phyloP scores from a whole-genome alignment of 2,113 vertebrate genomes.

The Cygnus buccinator region DNA sequence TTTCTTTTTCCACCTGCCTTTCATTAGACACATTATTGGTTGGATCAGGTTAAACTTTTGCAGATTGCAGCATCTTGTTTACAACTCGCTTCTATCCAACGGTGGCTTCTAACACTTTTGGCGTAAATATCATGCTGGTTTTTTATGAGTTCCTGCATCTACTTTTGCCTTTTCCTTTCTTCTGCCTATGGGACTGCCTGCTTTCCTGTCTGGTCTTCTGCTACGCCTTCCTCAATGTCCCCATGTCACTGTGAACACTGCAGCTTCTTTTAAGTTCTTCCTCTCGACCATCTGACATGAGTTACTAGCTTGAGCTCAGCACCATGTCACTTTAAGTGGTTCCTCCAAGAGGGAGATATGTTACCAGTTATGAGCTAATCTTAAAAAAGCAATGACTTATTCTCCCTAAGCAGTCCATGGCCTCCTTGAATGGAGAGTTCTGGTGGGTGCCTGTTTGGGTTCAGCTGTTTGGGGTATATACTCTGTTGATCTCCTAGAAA shows the following conservation, averaged over 20 bases:
- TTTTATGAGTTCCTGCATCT: background rate
- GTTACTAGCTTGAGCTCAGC: background rate
- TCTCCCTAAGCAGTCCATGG: background rate
- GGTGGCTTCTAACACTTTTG: background rate
- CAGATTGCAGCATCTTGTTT: background rate
- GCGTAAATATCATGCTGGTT: background rate
- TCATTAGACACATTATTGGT: background rate
- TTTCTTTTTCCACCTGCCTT: background rate
- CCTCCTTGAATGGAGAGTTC: background rate
- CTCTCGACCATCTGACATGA: background rate
- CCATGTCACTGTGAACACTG: accelerated
- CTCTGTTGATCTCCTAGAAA: background rate
- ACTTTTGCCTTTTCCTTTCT: background rate
- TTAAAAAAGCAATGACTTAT: accelerated
- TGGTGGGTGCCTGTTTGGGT: background rate
- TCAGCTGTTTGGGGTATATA: background rate
- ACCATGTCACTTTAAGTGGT: accelerated
- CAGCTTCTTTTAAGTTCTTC: background rate
- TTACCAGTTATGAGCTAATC: background rate
- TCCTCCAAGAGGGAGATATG: background rate
- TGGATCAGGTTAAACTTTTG: background rate
- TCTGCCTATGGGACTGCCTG: background rate
- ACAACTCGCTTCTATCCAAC: background rate
- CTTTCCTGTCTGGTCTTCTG: background rate
- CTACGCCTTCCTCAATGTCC: too few species aligned